Evolutionary conservation across 2,888 invertebrate genomes (phyloP), one percentile per base, ranked within the genome.

Genomic region (Erynnis tages): DNA sequence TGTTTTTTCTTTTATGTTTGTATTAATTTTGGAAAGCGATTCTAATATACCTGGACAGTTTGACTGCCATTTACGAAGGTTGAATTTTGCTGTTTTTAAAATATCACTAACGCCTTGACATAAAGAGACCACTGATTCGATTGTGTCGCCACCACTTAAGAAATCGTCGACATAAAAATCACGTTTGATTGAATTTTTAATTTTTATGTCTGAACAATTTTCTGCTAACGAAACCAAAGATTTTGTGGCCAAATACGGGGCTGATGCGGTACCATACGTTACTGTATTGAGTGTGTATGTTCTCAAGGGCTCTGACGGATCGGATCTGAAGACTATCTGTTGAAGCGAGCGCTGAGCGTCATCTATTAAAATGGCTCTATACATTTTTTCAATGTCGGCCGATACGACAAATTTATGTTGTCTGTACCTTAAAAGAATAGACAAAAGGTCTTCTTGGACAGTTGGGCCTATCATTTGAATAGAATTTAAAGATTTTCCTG

Each of bases 211-310:
- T 16, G 23, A 4, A 32, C 44, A 41, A n/a, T 48, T 30, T 23
- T 41, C 17, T 13, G 60, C 62, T 0, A 66, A 46, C 1, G 34
- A 37, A 0, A 53, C 41, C 13, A 65, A 41, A 35, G 63, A 64
- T 43, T 54, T 60, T 2, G 59, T 66, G 0, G 58, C 62, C 40
- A 63, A 16, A 30, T 59, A 63, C 4, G 62, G 60, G 0, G 63
- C 63, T 21, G 58, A 62, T 13, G 63, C 57, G 4, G 58, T 62
- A 6, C 62, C 63, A 29, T 64, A 67, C 3, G 59, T 63, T 2
- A 63, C 53, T 1, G 60, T 63, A 10, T 61, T 64, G 5, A 59
- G 7, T 8, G 19, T 56, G 27, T 54, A 61, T 7, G 46, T 54
- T 54, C 58, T 56, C 5, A 60, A 21, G 4, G 53, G 52, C 25